Evolutionary conservation across 1,140 invertebrate genomes (phyloP).

Genomic region (Gryllus bimaculatus): DNA sequence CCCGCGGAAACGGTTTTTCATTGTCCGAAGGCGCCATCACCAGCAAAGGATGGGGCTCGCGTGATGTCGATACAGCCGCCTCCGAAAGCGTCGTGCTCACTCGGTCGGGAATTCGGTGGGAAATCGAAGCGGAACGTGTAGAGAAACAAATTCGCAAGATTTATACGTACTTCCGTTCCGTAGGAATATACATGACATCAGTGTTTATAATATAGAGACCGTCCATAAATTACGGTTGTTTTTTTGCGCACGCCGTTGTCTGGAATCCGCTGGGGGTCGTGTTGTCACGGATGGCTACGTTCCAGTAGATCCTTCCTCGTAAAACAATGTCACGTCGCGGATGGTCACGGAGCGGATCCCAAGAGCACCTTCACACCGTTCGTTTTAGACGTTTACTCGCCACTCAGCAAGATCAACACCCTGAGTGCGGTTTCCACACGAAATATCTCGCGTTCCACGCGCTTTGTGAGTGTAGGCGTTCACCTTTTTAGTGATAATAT

Average conservation of each 20-base stretch:
- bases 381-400: no score
- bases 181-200: not conserved
- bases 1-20: not conserved
- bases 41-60: not conserved
- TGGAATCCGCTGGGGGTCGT: not conserved
- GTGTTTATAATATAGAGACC: not conserved
- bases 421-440: no score
- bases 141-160: not conserved
- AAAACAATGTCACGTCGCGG: not conserved
- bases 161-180: not conserved
- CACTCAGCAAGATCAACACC: no score
- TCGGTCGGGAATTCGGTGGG: not conserved
- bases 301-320: not conserved
- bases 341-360: not conserved
- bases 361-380: no score
- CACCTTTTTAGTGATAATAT: no score
- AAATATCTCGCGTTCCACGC: no score
- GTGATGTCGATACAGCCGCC: not conserved
- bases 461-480: no score
- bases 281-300: no score
- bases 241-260: not conserved
- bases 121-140: not conserved
- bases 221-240: not conserved
- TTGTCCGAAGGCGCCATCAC: not conserved
- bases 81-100: not conserved